phyloP scores from a whole-genome alignment of 2,113 vertebrate genomes.

The Formicarius rufipectus region DNA sequence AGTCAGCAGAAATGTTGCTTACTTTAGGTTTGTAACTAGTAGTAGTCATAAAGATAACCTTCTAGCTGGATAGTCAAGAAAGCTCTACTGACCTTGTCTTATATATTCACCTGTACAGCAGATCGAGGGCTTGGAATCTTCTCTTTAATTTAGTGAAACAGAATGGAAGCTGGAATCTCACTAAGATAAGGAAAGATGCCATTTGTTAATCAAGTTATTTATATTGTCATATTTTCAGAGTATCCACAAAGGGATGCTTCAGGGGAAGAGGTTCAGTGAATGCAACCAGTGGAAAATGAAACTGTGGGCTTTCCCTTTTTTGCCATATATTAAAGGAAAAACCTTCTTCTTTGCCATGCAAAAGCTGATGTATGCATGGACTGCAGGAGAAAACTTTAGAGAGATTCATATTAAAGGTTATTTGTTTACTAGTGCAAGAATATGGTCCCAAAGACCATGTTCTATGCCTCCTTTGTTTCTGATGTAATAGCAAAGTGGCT shows the following conservation, averaged over 20 bases:
- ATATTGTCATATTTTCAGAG: background rate
- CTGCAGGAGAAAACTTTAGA: background rate
- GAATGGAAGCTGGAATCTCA: background rate
- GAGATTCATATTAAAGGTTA: background rate
- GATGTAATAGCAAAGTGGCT: background rate
- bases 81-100: background rate
- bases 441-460: background rate
- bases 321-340: background rate
- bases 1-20: rapidly evolving
- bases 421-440: background rate
- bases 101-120: background rate
- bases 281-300: background rate
- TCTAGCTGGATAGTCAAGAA: background rate
- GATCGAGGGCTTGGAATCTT: background rate
- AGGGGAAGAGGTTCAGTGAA: background rate
- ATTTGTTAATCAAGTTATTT: background rate
- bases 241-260: background rate
- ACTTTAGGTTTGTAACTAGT: background rate
- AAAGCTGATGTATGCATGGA: background rate
- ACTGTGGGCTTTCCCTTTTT: background rate
- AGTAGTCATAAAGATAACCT: background rate
- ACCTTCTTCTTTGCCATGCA: background rate
- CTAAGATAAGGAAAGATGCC: background rate
- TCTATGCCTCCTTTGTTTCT: background rate
- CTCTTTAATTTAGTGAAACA: background rate